Percentiles rank a stretch among this genome's conserved stretches.
phyloP scores from a whole-genome alignment of 2,888 invertebrate species.

The Reticulitermes lucifugus region DNA sequence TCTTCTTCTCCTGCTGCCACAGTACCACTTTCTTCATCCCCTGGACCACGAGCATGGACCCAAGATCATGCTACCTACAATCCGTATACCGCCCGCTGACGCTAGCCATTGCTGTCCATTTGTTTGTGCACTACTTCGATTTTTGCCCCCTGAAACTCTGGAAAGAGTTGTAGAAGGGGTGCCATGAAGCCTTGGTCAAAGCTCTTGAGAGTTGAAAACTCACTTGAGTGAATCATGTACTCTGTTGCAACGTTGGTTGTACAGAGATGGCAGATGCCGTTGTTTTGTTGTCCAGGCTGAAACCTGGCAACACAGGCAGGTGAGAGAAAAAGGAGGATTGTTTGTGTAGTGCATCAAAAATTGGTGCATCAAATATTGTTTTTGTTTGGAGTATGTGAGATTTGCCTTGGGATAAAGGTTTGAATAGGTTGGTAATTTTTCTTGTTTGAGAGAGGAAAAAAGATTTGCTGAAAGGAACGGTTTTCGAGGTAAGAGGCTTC shows the following conservation, averaged over 20 bases:
- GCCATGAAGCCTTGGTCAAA: constrained; percentile 31
- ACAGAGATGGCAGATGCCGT: constrained; percentile 21
- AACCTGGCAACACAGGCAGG: constrained; percentile 44
- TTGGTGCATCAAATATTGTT: constrained; percentile 5
- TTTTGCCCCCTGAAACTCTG: constrained; percentile 31
- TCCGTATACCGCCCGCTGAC: constrained; percentile 53
- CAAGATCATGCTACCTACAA: constrained; percentile 44
- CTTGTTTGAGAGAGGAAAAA: background rate
- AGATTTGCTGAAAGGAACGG: background rate
- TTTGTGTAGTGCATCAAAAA: constrained; percentile 14
- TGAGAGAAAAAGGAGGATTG: constrained; percentile 8
- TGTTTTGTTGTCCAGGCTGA: constrained; percentile 44
- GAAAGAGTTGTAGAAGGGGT: constrained; percentile 41
- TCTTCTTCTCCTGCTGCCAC: constrained; percentile 32
- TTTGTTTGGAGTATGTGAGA: background rate
- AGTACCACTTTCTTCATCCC: constrained; percentile 38
- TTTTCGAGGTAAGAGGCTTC: constrained; percentile 11
- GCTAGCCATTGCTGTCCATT: background rate
- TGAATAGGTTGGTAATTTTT: constrained; percentile 19
- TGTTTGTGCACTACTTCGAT: constrained; percentile 43
- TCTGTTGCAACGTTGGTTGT: constrained; percentile 33
- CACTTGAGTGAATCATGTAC: constrained; percentile 25
- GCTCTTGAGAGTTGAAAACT: constrained; percentile 47
- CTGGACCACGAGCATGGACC: constrained; percentile 44
- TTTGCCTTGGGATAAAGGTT: constrained; percentile 12